phyloP scores from a whole-genome alignment of 2,113 vertebrate genomes.

The Romanogobio albipinnatus region DNA sequence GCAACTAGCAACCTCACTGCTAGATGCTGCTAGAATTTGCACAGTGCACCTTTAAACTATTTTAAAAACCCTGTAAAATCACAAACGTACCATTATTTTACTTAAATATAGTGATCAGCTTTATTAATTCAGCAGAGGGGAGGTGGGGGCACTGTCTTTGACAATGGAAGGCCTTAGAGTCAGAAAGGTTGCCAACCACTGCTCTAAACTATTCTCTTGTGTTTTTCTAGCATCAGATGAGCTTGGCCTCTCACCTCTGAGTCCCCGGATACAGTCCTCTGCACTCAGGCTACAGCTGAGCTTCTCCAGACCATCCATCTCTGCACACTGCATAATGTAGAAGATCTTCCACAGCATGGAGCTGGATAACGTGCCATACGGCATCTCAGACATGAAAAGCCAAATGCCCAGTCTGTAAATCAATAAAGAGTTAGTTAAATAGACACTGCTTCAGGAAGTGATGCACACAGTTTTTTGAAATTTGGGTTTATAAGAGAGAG shows the following conservation, averaged over 20 bases:
- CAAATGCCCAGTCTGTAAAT: conserved; percentile 89
- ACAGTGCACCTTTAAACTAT: too few relatives aligned
- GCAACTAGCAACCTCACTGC: too few relatives aligned
- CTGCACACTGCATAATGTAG: conserved; percentile 91
- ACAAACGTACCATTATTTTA: not conserved
- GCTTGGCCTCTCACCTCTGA: conserved; percentile 78
- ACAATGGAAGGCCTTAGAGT: not conserved
- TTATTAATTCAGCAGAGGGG: not conserved
- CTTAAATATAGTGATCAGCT: not conserved
- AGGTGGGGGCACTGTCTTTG: too few relatives aligned
- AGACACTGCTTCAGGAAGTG: not conserved
- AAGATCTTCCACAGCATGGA: conserved; percentile 95
- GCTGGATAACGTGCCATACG: conserved; percentile 90
- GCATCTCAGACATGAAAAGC: conserved; percentile 99
- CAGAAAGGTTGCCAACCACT: not conserved
- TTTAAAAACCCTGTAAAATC: too few relatives aligned
- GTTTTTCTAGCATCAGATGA: not conserved
- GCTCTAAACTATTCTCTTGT: not conserved
- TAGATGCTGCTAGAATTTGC: too few relatives aligned
- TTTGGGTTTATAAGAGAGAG: not conserved
- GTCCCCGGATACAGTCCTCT: conserved; percentile 74
- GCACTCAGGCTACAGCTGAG: conserved; percentile 68
- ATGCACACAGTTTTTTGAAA: too few relatives aligned
- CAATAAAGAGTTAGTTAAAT: conserved; percentile 20
- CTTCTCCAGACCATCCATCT: conserved; percentile 79